These are phyloP conservation scores for Lacerta bilineata DNA, from an alignment of 2,797 vertebrate species.

Conservation along the genomic window DNA sequence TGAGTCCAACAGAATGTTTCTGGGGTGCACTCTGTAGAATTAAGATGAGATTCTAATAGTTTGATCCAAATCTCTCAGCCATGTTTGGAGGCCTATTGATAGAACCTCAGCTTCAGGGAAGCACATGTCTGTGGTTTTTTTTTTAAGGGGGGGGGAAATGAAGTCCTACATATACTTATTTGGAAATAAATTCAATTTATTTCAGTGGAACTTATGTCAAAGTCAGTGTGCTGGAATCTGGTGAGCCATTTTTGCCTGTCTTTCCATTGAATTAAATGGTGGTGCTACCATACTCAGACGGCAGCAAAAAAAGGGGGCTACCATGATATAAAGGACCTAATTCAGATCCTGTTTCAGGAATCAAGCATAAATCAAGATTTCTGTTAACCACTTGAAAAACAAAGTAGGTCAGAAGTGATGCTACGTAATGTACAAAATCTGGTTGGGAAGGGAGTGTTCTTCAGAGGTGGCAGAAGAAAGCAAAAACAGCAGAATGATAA, in stretches of 20 bases:
- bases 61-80: conserved; percentile 53
- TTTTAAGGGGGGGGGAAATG: not conserved
- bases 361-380: conserved; percentile 4
- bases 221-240: not conserved
- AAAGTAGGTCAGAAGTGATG: conserved; percentile 1
- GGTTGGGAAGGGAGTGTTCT: not conserved
- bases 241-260: not conserved
- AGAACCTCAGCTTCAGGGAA: conserved; percentile 33
- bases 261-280: conserved; percentile 31
- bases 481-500: not conserved
- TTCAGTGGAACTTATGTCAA: not conserved
- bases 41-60: conserved; percentile 36
- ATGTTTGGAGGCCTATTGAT: conserved; percentile 44
- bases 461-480: not conserved
- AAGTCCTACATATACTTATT: not conserved
- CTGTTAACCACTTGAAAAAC: not conserved
- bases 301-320: not conserved
- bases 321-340: not conserved
- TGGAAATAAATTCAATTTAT: conserved; percentile 3
- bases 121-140: not conserved
- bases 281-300: conserved; percentile 8
- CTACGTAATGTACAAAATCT: not conserved
- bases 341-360: conserved; percentile 8
- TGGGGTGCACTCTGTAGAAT: conserved; percentile 28
- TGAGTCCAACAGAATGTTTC: conserved; percentile 53